phyloP scores from a whole-genome alignment of 2,113 vertebrate genomes.

The Plotosus lineatus region DNA sequence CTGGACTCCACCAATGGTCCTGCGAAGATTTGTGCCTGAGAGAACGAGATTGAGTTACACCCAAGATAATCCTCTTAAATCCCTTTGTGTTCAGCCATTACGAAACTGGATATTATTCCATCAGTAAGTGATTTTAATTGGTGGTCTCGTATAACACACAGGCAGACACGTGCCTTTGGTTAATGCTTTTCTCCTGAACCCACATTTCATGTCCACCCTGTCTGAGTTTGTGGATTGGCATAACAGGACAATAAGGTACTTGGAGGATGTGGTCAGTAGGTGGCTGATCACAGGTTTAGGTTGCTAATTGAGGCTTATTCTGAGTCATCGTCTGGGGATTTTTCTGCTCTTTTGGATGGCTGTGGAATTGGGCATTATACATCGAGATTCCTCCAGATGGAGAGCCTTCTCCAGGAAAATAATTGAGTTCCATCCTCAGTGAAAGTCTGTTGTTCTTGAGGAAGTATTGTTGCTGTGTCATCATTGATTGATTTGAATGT shows the following conservation, averaged over 20 bases:
- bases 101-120: conserved; percentile 71
- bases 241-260: conserved; percentile 72
- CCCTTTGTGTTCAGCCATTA: conserved; percentile 72
- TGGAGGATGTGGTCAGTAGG: conserved; percentile 50
- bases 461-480: conserved; percentile 56
- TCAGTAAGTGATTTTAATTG: conserved; percentile 80
- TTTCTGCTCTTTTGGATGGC: conserved; percentile 46
- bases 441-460: conserved; percentile 57
- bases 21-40: conserved; percentile 60
- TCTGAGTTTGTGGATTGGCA: conserved; percentile 61
- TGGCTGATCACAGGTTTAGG: conserved; percentile 54
- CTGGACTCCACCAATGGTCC: conserved; percentile 32
- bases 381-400: conserved; percentile 41
- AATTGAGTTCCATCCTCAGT: conserved; percentile 56
- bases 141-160: conserved; percentile 71
- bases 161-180: conserved; percentile 59
- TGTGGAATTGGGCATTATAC: conserved; percentile 42
- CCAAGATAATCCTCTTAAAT: conserved; percentile 73
- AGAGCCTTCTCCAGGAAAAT: conserved; percentile 36
- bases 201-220: conserved; percentile 44
- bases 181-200: conserved; percentile 59
- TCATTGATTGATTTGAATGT: conserved; percentile 58
- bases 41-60: conserved; percentile 73
- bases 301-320: conserved; percentile 69
- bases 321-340: conserved; percentile 71